These are phyloP conservation scores for Numenius phaeopus DNA, from an alignment of 2,797 vertebrate species.

Conservation along the genomic window DNA sequence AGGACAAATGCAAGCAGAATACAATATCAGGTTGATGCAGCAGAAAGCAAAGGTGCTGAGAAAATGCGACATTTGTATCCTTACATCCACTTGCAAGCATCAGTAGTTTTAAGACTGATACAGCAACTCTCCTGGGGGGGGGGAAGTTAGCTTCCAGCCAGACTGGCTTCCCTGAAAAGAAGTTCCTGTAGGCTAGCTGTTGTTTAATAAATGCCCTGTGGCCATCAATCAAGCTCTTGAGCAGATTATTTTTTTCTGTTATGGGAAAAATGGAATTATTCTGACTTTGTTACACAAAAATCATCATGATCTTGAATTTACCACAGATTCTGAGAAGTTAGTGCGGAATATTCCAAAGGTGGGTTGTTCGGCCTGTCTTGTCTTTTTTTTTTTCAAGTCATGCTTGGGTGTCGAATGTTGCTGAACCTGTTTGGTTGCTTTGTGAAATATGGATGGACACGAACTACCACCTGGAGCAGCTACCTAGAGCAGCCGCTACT, in stretches of 20 bases:
- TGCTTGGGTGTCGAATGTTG: neutral
- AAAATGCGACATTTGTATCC: neutral
- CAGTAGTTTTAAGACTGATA: neutral
- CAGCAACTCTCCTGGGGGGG: neutral
- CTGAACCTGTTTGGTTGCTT: conserved; percentile 23
- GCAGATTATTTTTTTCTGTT: neutral
- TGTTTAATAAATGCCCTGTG: neutral
- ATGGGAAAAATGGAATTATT: neutral
- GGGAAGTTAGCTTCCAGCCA: neutral
- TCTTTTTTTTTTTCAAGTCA: neutral
- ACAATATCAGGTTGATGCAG: neutral
- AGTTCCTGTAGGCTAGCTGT: neutral
- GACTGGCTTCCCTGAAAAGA: neutral
- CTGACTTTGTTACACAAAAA: neutral
- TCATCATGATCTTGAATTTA: neutral
- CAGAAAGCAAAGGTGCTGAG: neutral
- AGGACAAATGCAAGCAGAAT: neutral
- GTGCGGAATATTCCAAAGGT: neutral
- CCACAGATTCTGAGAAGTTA: neutral
- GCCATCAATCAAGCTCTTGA: neutral
- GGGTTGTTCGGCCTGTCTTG: neutral
- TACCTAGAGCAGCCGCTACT: neutral
- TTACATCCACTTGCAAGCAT: neutral
- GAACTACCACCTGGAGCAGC: neutral
- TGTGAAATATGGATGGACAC: neutral